Percentiles rank a stretch among this genome's conserved stretches.
phyloP scores from a whole-genome alignment of 2,888 invertebrate genomes.

The Drosophila birchii region DNA sequence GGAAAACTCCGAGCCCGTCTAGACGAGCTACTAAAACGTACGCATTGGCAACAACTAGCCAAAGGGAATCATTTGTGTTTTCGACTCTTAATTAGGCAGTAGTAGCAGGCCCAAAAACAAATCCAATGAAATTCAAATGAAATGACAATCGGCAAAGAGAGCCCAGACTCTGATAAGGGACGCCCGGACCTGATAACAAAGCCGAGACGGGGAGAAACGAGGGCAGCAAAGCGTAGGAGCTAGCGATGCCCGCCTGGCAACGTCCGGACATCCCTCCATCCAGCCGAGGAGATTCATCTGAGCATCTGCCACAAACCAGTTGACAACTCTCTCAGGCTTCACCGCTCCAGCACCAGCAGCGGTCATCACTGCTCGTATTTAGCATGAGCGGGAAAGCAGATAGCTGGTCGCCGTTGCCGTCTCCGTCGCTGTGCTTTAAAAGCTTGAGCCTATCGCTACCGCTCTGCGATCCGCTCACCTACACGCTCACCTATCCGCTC shows the following conservation, averaged over 20 bases:
- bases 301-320: constrained; percentile 42
- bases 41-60: neutral
- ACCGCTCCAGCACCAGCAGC: constrained; percentile 27
- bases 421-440: constrained; percentile 45
- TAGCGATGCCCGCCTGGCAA: constrained; percentile 33
- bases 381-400: constrained; percentile 15
- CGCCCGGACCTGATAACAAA: constrained; percentile 19
- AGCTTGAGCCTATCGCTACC: constrained; percentile 32
- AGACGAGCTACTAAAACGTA: constrained; percentile 15
- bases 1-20: constrained; percentile 27
- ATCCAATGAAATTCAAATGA: constrained; percentile 26
- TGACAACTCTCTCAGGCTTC: constrained; percentile 19
- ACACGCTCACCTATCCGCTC: constrained; percentile 34
- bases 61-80: constrained; percentile 37
- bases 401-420: neutral
- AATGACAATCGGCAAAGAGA: constrained; percentile 29
- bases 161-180: constrained; percentile 38
- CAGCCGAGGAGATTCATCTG: neutral
- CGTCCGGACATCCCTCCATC: constrained; percentile 13
- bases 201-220: neutral
- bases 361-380: constrained; percentile 2
- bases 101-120: constrained; percentile 22
- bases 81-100: constrained; percentile 28
- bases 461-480: constrained; percentile 5
- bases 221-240: constrained; percentile 6